phyloP scores from a whole-genome alignment of 1,140 invertebrate genomes.

The Drosophila setifemur region DNA sequence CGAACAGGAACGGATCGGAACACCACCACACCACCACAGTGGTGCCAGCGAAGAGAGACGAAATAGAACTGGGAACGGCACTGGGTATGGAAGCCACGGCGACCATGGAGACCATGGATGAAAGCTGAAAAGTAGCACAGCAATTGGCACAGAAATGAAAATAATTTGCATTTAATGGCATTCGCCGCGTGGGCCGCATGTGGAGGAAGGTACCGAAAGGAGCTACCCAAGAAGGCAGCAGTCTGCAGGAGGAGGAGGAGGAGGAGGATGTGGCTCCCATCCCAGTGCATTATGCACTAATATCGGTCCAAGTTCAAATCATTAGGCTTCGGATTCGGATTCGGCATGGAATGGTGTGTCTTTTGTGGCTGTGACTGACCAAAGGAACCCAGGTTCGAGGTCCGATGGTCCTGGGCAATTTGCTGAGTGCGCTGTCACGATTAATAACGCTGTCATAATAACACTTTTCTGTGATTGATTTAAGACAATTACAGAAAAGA shows the following conservation, averaged over 20 bases:
- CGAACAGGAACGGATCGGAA: conserved; percentile 51
- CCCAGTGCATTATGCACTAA: conserved; percentile 68
- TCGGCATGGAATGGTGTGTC: conserved; percentile 2
- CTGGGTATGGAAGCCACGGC: conserved; percentile 20
- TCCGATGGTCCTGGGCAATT: conserved; percentile 44
- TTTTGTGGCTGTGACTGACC: conserved; percentile 3
- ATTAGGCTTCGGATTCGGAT: conserved; percentile 52
- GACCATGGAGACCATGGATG: conserved; percentile 6
- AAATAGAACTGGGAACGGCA: conserved; percentile 27
- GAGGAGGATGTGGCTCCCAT: conserved; percentile 2
- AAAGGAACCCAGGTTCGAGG: background rate
- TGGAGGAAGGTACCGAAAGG: conserved; percentile 21
- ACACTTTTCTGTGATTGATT: conserved; percentile 81
- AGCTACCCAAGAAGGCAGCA: too few species aligned
- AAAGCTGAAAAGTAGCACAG: conserved; percentile 69
- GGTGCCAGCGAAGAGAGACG: background rate
- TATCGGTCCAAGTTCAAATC: conserved; percentile 76
- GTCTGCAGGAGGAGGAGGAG: background rate
- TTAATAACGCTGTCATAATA: conserved; percentile 81
- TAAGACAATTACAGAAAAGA: conserved; percentile 81
- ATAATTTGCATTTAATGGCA: conserved; percentile 82
- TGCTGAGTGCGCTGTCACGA: conserved; percentile 70
- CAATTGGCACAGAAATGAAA: conserved; percentile 81
- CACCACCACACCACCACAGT: too few species aligned
- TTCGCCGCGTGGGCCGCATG: conserved; percentile 63